A percentile compares a stretch with the other conserved stretches of the same genome.
Conservation (phyloP, 2,888 invertebrate genomes). For the Eupithecia exiguata region DNA sequence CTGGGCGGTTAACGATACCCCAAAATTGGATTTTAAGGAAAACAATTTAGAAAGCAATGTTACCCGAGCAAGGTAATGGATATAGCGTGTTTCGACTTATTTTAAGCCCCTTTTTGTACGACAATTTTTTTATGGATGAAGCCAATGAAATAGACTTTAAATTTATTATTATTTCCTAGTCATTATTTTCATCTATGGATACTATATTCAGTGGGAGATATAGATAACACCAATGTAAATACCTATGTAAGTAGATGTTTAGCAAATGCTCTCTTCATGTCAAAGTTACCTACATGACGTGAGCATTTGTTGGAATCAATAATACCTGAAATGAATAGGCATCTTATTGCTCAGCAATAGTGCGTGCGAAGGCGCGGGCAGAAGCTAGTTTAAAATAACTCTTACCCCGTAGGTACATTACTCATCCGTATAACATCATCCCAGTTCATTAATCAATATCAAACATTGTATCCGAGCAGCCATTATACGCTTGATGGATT, state of each 20-base stretch:
- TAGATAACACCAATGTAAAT: not conserved
- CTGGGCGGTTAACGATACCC: constrained; percentile 31
- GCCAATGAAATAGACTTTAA: constrained; percentile 8
- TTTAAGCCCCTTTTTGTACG: constrained; percentile 18
- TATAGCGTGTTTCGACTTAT: constrained; percentile 33
- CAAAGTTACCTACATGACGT: no score
- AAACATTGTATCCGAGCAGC: constrained; percentile 28
- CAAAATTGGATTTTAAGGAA: constrained; percentile 37
- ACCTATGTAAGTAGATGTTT: not conserved
- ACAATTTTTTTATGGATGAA: constrained; percentile 1
- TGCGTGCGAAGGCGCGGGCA: not conserved
- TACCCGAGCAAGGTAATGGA: constrained; percentile 32
- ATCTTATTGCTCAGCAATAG: not conserved
- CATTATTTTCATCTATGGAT: not conserved
- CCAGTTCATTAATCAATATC: constrained; percentile 18
- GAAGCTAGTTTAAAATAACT: not conserved
- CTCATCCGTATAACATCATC: constrained; percentile 1
- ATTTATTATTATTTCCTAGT: not conserved
- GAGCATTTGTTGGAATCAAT: no score
- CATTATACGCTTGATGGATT: constrained; percentile 53
- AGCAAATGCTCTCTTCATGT: not conserved
- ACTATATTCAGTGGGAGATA: not conserved
- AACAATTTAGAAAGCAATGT: constrained; percentile 37
- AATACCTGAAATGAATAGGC: no score
- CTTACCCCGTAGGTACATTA: not conserved